Evolutionary conservation across 1,140 invertebrate genomes (phyloP).

Genomic region (Schlechtendalia chinensis): DNA sequence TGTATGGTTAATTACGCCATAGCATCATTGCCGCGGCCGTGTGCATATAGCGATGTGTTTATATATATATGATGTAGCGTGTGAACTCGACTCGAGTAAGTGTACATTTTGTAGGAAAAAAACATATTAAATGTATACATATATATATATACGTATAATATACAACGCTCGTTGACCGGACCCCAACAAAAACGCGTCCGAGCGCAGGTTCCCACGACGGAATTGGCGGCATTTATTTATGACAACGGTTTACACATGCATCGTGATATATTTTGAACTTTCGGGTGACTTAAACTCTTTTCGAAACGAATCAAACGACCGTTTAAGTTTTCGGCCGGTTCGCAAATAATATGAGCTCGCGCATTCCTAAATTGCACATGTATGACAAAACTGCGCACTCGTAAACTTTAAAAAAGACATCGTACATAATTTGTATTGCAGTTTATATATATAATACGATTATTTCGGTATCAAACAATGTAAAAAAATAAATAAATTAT

Average conservation of each 20-base stretch:
- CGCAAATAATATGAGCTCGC: too few relatives aligned
- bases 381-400: too few relatives aligned
- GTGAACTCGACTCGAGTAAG: conserved; percentile 24
- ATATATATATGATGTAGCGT: conserved; percentile 14
- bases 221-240: conserved; percentile 2
- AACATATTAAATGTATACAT: too few relatives aligned
- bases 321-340: neutral
- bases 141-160: neutral
- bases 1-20: conserved; percentile 44
- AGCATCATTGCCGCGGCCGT: conserved; percentile 5
- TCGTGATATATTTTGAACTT: conserved; percentile 3
- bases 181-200: conserved; percentile 3
- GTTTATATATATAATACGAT: neutral
- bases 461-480: neutral
- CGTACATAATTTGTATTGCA: neutral
- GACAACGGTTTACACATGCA: neutral
- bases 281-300: neutral
- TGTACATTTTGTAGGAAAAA: conserved; percentile 38
- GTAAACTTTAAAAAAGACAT: neutral
- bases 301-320: neutral
- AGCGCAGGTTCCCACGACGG: conserved; percentile 16
- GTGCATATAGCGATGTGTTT: neutral
- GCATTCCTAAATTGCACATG: too few relatives aligned
- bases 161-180: neutral
- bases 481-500: neutral